Base-by-base conservation (phyloP, 2,797 vertebrate species). In the Pseudotriccus pelzelni region DNA sequence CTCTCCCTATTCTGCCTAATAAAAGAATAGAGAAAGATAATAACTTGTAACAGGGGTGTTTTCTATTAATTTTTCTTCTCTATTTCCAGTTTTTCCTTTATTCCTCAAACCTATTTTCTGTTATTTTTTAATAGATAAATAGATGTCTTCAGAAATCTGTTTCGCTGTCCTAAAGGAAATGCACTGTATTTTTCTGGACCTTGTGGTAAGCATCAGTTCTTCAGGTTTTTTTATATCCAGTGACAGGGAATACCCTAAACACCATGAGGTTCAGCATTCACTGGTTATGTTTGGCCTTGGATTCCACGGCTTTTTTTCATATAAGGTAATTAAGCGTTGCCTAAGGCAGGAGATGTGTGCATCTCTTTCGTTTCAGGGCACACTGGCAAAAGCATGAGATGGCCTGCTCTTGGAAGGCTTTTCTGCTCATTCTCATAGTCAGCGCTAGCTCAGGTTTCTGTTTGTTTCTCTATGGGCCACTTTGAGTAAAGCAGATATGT, bases 391-490 rank as follows among this genome's bases (percentile, higher is more conserved):
- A 89, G 18, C 49, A 94, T 77, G 66, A 88, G 50, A 44, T 63
- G 36, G 12, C 6, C 59, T 87, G 36, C 27, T 76, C 28, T 76
- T 94, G 55, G 41, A 81, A 93, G n/a, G 28, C 23, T 81, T 87
- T 90, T 92, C 87, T 95, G 76, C 94, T 94, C 92, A 52, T 95
- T 90, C 87, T 95, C 52, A 56, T 49, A 68, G 66, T 59, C 66
- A 27, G 14, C 1, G 28, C 58, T 72, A 80, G 78, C 75, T 97
- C 93, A 87, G 88, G 81, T 96, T 97, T 97, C 95, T 94, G 47
- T 94, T 97, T 95, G 89, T 92, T 97, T 95, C 95, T 96, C 93
- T 67, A 19, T 2, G 36, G 86, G 22, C 58, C 69, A 87, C 87
- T 96, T 39, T 82, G 84, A 89, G 84, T 43, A 91, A 89, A 96